phyloP scores from a whole-genome alignment of 2,113 vertebrate genomes.

The Hippocampus abdominalis region DNA sequence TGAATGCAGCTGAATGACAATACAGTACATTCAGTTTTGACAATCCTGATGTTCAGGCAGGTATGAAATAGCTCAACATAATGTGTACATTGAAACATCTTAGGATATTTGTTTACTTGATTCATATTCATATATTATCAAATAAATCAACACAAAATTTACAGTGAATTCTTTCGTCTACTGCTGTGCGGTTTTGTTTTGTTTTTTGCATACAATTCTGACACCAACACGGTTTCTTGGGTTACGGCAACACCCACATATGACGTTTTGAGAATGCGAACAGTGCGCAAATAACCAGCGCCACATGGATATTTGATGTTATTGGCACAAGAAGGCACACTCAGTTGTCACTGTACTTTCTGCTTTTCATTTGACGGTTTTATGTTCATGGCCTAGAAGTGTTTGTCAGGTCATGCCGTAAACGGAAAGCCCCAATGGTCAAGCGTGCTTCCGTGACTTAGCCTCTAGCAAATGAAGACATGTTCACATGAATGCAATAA shows the following conservation, averaged over 20 bases:
- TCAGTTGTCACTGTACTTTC: not conserved
- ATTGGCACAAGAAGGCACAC: not conserved
- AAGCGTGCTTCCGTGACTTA: not conserved
- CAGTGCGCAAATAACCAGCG: not conserved
- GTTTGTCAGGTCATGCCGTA: not conserved
- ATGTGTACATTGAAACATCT: not conserved
- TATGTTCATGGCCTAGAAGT: not conserved
- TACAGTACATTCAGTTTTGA: not conserved
- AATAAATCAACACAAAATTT: not conserved
- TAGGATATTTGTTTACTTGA: not conserved
- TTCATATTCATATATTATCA: not conserved
- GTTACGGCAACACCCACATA: not conserved
- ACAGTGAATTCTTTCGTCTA: not conserved
- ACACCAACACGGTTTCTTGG: not conserved
- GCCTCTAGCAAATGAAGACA: not conserved
- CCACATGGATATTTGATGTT: not conserved
- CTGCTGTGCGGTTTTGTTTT: not conserved
- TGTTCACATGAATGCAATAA: not conserved
- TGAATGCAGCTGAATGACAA: not conserved
- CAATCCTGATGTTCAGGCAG: not conserved
- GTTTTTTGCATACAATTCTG: not conserved
- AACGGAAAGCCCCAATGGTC: not conserved
- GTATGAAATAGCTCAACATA: not conserved
- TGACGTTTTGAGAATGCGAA: not conserved
- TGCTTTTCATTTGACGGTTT: not conserved